A percentile compares a stretch with the other conserved stretches of the same genome.
phyloP scores from a whole-genome alignment of 2,888 invertebrate genomes.

The Allolobophora icterica region DNA sequence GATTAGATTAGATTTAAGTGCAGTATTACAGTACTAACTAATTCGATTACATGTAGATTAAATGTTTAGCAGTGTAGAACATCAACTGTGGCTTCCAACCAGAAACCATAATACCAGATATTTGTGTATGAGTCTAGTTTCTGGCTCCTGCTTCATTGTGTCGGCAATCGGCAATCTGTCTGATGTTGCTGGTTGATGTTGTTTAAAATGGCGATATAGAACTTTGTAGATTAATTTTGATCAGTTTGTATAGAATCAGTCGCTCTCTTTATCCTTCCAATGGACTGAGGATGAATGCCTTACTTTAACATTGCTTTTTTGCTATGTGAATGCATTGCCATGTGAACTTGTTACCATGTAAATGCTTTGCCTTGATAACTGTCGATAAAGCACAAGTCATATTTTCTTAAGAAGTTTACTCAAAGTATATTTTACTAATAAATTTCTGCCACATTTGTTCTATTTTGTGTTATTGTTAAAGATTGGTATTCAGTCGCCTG shows the following conservation, averaged over 20 bases:
- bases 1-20: not conserved
- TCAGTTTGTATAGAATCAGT: not conserved
- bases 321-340: not conserved
- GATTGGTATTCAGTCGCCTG: not conserved
- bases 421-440: not conserved
- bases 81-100: not conserved
- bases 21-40: no score
- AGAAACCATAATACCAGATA: not conserved
- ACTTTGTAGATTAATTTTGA: not conserved
- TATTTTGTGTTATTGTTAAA: not conserved
- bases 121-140: not conserved
- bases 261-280: not conserved
- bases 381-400: not conserved
- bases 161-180: not conserved
- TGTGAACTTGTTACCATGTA: not conserved
- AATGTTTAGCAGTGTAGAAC: not conserved
- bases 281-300: no score
- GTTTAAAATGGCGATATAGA: no score
- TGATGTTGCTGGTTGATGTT: not conserved
- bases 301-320: not conserved
- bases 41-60: not conserved
- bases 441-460: not conserved
- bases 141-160: no score
- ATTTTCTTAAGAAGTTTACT: not conserved
- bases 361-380: not conserved